These are phyloP conservation scores for Troides oblongomaculatus DNA, from an alignment of 2,888 invertebrate species.

Conservation along the genomic window DNA sequence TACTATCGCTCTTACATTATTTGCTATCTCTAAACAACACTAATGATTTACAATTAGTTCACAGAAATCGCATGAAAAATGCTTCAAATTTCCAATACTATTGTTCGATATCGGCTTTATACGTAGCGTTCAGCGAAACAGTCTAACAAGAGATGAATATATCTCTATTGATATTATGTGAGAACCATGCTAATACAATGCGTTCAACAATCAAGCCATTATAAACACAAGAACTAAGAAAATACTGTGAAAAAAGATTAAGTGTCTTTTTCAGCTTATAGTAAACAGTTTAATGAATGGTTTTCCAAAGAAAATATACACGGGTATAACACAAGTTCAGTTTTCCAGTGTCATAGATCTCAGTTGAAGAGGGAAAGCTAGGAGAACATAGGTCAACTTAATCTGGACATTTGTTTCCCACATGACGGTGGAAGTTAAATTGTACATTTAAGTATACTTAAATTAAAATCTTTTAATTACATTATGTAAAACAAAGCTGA, in stretches of 20 bases:
- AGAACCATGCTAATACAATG: constrained; percentile 16
- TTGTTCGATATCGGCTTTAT: neutral
- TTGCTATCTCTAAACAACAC: neutral
- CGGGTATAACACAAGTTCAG: too few relatives aligned
- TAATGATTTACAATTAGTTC: constrained; percentile 2
- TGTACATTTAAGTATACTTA: neutral
- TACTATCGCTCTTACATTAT: neutral
- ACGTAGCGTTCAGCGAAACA: neutral
- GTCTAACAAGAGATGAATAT: constrained; percentile 3
- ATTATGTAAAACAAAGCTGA: constrained; percentile 2
- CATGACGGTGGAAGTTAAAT: too few relatives aligned
- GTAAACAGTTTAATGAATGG: neutral
- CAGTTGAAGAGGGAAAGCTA: too few relatives aligned
- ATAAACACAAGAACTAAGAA: neutral
- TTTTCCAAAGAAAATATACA: too few relatives aligned
- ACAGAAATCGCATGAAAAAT: constrained; percentile 6
- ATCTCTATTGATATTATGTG: constrained; percentile 13
- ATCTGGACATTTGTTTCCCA: too few relatives aligned
- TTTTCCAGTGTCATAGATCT: too few relatives aligned
- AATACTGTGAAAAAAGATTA: neutral
- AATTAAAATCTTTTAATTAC: constrained; percentile 7
- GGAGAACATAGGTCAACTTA: too few relatives aligned
- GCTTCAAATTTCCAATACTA: constrained; percentile 8
- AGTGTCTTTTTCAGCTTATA: neutral
- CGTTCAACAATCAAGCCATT: constrained; percentile 9